These are phyloP conservation scores for Idaea aversata DNA, from an alignment of 2,888 invertebrate genomes.

Conservation along the genomic window DNA sequence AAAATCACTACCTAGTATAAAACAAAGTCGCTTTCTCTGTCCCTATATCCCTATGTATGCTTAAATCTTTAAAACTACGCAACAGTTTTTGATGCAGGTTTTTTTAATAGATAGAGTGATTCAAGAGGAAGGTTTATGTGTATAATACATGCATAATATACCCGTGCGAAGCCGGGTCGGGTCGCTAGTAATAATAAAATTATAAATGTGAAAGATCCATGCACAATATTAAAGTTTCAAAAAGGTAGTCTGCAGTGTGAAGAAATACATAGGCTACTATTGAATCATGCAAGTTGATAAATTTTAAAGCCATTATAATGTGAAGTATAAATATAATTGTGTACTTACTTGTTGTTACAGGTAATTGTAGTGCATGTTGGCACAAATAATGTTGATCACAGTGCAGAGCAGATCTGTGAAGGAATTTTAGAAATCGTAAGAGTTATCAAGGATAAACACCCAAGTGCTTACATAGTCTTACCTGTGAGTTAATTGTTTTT, in stretches of 20 bases:
- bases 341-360: slow-evolving; percentile 63
- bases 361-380: slow-evolving; percentile 93
- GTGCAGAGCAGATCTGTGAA: slow-evolving; percentile 89
- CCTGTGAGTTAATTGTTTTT: slow-evolving; percentile 82
- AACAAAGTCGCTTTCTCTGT: too few species aligned
- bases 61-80: too few species aligned
- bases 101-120: too few species aligned
- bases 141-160: too few species aligned
- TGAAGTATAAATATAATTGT: neutral
- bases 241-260: neutral
- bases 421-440: slow-evolving; percentile 90
- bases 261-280: neutral
- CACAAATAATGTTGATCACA: slow-evolving; percentile 91
- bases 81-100: too few species aligned
- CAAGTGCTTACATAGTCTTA: slow-evolving; percentile 89
- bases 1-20: neutral
- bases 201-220: too few species aligned
- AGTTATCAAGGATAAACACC: slow-evolving; percentile 87
- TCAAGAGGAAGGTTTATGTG: too few species aligned
- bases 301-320: too few species aligned
- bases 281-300: neutral
- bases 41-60: too few species aligned
- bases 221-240: too few species aligned
- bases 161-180: too few species aligned
- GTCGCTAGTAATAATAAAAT: too few species aligned